These are phyloP conservation scores for Grus americana DNA, from an alignment of 2,113 vertebrate genomes.

Conservation along the genomic window DNA sequence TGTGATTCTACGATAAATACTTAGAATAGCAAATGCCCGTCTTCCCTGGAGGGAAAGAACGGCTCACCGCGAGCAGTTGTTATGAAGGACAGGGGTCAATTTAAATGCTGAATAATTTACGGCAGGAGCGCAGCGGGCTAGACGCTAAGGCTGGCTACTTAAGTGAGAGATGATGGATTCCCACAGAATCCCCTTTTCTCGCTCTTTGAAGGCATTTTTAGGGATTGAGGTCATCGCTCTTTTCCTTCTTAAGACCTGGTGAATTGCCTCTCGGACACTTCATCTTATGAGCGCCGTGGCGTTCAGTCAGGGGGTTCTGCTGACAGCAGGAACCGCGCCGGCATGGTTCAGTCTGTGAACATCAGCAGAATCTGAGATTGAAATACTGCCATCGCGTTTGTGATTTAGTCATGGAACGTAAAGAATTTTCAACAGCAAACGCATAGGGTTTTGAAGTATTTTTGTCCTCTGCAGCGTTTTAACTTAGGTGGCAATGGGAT, in stretches of 20 bases:
- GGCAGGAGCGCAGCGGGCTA: background rate
- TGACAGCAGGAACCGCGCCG: background rate
- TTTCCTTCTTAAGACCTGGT: background rate
- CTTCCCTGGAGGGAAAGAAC: background rate
- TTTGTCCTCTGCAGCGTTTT: constrained; percentile 49
- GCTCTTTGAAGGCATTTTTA: background rate
- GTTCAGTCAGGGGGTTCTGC: constrained; percentile 57
- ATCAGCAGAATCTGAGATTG: constrained; percentile 64
- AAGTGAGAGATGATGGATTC: background rate
- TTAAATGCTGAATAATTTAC: background rate
- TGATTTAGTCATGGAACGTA: constrained; percentile 61
- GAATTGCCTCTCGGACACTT: constrained; percentile 49
- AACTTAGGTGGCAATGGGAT: constrained; percentile 36
- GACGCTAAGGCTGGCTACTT: background rate
- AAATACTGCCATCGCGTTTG: background rate
- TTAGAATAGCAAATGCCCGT: background rate
- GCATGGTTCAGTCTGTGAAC: background rate
- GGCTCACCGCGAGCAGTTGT: background rate
- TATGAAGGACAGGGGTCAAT: background rate
- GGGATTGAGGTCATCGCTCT: constrained; percentile 45
- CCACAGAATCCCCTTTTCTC: background rate
- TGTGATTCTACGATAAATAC: background rate
- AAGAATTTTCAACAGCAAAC: constrained; percentile 65
- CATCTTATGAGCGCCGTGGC: background rate
- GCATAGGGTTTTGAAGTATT: constrained; percentile 53